Conservation (phyloP, 2,113 vertebrate genomes). For the Podarcis raffonei region DNA sequence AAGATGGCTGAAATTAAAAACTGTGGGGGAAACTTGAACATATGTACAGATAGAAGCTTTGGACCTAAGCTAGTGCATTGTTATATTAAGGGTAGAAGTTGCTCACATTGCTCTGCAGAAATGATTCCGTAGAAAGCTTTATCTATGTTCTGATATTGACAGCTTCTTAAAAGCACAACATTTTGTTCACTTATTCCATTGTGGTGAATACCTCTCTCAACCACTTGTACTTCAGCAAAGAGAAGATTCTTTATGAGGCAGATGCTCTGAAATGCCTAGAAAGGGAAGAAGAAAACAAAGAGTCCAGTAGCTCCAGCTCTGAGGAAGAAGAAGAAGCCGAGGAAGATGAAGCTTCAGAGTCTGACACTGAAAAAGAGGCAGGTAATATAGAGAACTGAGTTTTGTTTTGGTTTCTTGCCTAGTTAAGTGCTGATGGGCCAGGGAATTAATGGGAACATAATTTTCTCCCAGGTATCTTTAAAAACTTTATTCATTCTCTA, state of each 20-base stretch:
- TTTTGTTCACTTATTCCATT: neutral
- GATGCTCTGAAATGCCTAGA: conserved; percentile 72
- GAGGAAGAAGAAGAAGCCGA: conserved; percentile 79
- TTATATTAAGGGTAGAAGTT: neutral
- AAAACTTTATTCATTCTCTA: neutral
- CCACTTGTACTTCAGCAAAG: conserved; percentile 72
- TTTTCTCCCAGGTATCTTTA: neutral
- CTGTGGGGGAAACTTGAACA: too few species aligned
- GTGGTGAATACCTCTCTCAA: conserved; percentile 10
- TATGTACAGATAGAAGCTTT: neutral
- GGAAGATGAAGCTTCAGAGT: conserved; percentile 80
- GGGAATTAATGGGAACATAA: neutral
- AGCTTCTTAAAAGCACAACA: conserved; percentile 13
- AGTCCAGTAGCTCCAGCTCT: conserved; percentile 80
- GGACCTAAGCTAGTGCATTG: neutral
- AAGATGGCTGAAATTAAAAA: neutral
- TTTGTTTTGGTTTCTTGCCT: neutral
- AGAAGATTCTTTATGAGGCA: conserved; percentile 79
- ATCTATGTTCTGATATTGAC: neutral
- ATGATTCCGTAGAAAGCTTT: neutral
- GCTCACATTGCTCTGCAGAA: neutral
- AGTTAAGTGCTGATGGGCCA: too few species aligned
- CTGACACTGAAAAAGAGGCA: conserved; percentile 78
- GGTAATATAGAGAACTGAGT: conserved; percentile 60
- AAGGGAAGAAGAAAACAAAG: conserved; percentile 76